Percentiles rank a stretch among this genome's conserved stretches.
These are phyloP conservation scores for Rhagoletis pomonella DNA, from an alignment of 1,140 invertebrate species.

Conservation along the genomic window DNA sequence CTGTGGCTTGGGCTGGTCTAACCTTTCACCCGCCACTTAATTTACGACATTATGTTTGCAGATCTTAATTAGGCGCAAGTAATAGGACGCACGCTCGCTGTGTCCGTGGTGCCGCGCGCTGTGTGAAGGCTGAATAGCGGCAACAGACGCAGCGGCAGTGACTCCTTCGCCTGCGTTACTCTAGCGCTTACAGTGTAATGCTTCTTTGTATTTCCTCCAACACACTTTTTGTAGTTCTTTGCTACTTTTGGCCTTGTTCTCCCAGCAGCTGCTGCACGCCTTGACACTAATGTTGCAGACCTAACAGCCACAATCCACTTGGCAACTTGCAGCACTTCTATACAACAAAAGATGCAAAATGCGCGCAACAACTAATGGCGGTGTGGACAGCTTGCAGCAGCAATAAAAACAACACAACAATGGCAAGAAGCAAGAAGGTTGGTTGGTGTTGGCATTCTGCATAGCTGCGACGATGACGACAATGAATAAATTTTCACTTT, in stretches of 20 bases:
- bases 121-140: no score
- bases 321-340: neutral
- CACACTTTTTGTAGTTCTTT: neutral
- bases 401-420: neutral
- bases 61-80: conserved; percentile 55
- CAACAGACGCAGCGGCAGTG: neutral
- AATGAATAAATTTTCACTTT: conserved; percentile 55
- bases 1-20: conserved; percentile 47
- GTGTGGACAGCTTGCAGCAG: neutral
- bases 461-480: neutral
- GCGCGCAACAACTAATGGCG: neutral
- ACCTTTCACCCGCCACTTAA: conserved; percentile 55
- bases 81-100: conserved; percentile 33
- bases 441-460: neutral
- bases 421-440: neutral
- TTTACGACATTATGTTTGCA: conserved; percentile 52
- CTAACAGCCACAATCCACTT: neutral
- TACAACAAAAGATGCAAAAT: neutral
- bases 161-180: neutral
- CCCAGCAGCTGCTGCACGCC: neutral
- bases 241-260: neutral
- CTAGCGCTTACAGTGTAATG: neutral
- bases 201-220: neutral
- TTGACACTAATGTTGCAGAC: conserved; percentile 18
- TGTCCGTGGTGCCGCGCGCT: neutral